Conservation (phyloP, 2,113 vertebrate species). For the Brachionichthys hirsutus region DNA sequence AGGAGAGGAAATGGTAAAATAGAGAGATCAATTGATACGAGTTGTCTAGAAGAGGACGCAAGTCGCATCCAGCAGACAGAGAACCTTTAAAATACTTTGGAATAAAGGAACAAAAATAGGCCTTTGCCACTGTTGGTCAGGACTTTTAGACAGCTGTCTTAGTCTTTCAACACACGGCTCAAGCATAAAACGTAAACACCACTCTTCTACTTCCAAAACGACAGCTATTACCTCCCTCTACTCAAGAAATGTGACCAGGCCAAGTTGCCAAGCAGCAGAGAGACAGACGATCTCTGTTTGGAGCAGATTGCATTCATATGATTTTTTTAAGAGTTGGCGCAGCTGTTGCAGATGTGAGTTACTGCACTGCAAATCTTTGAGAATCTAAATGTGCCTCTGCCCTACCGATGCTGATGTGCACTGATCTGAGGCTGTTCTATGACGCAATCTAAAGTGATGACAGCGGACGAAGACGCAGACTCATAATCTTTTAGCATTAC, state of each 20-base stretch:
- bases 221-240: slow-evolving; percentile 55
- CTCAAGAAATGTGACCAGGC: slow-evolving; percentile 34
- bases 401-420: slow-evolving; percentile 31
- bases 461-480: slow-evolving; percentile 39
- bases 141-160: slow-evolving; percentile 59
- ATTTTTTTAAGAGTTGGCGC: slow-evolving; percentile 47
- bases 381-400: slow-evolving; percentile 24
- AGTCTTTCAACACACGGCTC: slow-evolving; percentile 47
- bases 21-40: slow-evolving; percentile 9
- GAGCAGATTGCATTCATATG: slow-evolving; percentile 42
- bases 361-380: slow-evolving; percentile 19
- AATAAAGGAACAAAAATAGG: neutral
- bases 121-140: slow-evolving; percentile 11
- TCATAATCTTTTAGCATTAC: slow-evolving; percentile 40
- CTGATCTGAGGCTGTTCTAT: slow-evolving; percentile 31
- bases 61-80: slow-evolving; percentile 3
- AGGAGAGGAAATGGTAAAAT: slow-evolving; percentile 18
- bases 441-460: slow-evolving; percentile 36
- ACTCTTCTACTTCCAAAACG: slow-evolving; percentile 56
- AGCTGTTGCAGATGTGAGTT: slow-evolving; percentile 46
- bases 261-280: slow-evolving; percentile 31
- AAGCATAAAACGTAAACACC: slow-evolving; percentile 61
- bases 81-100: slow-evolving; percentile 1
- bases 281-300: slow-evolving; percentile 54
- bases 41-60: too few relatives aligned